Base-by-base conservation (phyloP, 2,888 invertebrate genomes). In the Gymnocheta viridis region DNA sequence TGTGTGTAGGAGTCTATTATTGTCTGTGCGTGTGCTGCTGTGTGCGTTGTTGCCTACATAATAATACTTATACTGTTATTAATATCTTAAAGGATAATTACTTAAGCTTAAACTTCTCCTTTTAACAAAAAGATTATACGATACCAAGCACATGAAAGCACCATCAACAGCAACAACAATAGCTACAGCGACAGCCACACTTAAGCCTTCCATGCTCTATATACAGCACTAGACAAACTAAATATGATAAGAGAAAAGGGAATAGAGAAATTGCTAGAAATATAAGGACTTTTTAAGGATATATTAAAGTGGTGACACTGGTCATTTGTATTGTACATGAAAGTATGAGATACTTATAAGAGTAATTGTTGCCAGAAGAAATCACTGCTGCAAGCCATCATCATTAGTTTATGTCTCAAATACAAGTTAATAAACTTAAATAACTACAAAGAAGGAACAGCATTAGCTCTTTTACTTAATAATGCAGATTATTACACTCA, bases 41-140 rank as follows among this genome's bases (percentile, higher is more conserved):
- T 58, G 56, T 58, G 10, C 41, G 32, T n/a, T 74, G 56, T 80
- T 83, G 79, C 41, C 10, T 62, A 19, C 41, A 64, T 27, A 38
- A 12, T 62, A 22, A 41, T 27, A 54, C 69, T 62, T 35, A 60
- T 60, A 67, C 51, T 80, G 76, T 77, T 81, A 69, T 77, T 85
- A 82, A 79, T 82, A 78, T 86, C 85, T 86, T 86, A 86, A 86
- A 85, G 85, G 86, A 87, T 87, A 86, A 85, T 82, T 79, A 85
- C 79, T 79, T 79, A 54, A 82, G 74, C 66, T 73, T 72, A 74
- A 79, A 66, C 66, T 51, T 79, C 64, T 51, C 49, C 56, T 51
- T 74, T 73, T 67, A 60, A 78, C 77, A 81, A 77, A 56, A 66
- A 73, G 67, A 77, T 76, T 62, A 73, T 60, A 76, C 49, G 73